phyloP scores from a whole-genome alignment of 2,888 invertebrate genomes.

The Fragum fragum region DNA sequence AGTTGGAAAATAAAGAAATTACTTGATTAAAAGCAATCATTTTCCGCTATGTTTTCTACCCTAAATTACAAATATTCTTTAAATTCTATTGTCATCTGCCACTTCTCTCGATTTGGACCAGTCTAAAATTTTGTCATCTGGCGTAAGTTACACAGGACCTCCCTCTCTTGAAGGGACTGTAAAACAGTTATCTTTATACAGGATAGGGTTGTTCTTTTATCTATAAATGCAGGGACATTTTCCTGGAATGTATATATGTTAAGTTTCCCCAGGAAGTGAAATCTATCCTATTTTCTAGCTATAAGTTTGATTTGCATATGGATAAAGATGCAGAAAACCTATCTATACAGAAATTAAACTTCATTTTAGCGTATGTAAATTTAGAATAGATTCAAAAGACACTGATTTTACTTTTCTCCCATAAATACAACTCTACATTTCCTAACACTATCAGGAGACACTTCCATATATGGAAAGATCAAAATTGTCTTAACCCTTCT shows the following conservation, averaged over 20 bases:
- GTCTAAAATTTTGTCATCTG: too few species aligned
- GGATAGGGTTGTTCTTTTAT: too few species aligned
- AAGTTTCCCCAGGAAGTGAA: background rate
- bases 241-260: constrained; percentile 13
- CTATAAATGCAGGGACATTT: background rate
- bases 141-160: too few species aligned
- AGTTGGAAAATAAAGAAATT: too few species aligned
- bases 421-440: constrained; percentile 2
- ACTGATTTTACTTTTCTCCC: constrained; percentile 18
- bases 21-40: too few species aligned
- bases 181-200: too few species aligned
- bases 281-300: constrained; percentile 30
- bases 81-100: too few species aligned
- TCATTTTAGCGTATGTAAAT: constrained; percentile 30
- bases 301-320: constrained; percentile 19
- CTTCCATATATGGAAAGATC: background rate
- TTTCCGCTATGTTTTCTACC: too few species aligned
- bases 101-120: too few species aligned
- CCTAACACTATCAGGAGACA: background rate
- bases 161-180: too few species aligned
- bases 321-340: constrained; percentile 14
- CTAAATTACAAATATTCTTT: too few species aligned
- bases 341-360: constrained; percentile 32
- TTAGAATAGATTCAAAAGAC: constrained; percentile 31
- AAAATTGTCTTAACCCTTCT: too few species aligned